Base-by-base conservation (phyloP, 2,113 vertebrate species). In the Gambusia holbrooki region DNA sequence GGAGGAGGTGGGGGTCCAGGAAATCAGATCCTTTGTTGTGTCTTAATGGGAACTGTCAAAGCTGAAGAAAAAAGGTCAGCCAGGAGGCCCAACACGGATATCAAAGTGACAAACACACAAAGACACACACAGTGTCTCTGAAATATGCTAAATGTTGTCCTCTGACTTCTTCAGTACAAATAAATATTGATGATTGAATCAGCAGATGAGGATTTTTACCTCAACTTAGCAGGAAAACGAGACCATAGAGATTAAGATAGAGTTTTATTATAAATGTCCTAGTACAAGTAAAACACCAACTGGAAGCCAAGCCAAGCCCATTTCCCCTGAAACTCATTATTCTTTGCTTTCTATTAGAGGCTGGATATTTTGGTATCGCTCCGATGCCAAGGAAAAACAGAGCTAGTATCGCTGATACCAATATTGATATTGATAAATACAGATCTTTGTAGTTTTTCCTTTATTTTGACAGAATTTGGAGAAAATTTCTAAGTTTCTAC, bases 11-110 rank as follows among this genome's bases (percentile, higher is more conserved):
- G 77, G 81, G 77, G 66, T 5, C 5, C 45, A 22, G 76, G 68
- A 88, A 89, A 90, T 90, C 77, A 85, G 81, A 69, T 84, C 40
- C 75, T 92, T 87, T 91, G 82, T 90, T 89, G 62, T 79, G 83
- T 83, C 68, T 84, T 90, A 87, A 91, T 89, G 77, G 81, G 76
- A 89, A 72, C 66, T 84, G 82, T 88, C 81, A 84, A 75, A 63
- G 88, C 80, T 71, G 67, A 29, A 76, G 79, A 87, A 82, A 74
- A 92, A 90, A 90, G 90, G 85, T 90, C 88, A 87, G 67, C 12
- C 66, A 76, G 70, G 73, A 37, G 84, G 78, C 69, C 84, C 64
- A 6, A 64, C 8, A 82, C 67, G 65, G 40, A 76, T 72, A 58
- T 72, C 71, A 79, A 27, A 74, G 25, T 60, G 32, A 76, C 25